Conservation (phyloP, 2,113 vertebrate species). For the Holacanthus passer region DNA sequence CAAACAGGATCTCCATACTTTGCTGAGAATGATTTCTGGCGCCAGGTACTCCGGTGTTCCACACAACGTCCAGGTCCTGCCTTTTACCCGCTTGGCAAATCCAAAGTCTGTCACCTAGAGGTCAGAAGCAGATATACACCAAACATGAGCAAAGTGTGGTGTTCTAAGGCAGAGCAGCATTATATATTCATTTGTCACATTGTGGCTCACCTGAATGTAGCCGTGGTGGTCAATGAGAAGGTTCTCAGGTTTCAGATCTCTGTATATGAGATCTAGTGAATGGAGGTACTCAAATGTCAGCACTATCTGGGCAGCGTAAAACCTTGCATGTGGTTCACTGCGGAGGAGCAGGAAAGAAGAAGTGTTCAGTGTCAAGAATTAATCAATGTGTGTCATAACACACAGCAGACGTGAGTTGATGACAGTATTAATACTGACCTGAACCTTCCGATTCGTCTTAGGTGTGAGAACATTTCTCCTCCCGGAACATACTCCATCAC, state of each 20-base stretch:
- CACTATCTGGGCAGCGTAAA: conserved; percentile 99
- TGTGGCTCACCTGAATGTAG: conserved; percentile 93
- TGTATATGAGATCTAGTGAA: conserved; percentile 99
- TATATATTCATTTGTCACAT: not conserved
- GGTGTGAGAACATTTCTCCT: conserved; percentile 99
- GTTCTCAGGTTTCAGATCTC: conserved; percentile 99
- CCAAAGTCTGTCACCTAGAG: conserved; percentile 97
- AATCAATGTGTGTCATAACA: not conserved
- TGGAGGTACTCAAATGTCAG: conserved; percentile 99
- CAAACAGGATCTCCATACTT: conserved; percentile 82
- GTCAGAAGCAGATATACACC: not conserved
- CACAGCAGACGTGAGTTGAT: not conserved
- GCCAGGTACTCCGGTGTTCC: conserved; percentile 98
- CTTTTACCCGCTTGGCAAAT: conserved; percentile 99
- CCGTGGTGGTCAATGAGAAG: conserved; percentile 99
- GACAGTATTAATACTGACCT: conserved; percentile 84
- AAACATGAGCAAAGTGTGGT: not conserved
- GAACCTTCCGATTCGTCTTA: conserved; percentile 99
- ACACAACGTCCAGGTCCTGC: conserved; percentile 99
- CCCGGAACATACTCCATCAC: conserved; percentile 99
- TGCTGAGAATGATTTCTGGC: conserved; percentile 99
- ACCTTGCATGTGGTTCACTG: conserved; percentile 98
- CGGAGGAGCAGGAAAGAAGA: conserved; percentile 16
- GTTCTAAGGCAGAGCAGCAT: not conserved
- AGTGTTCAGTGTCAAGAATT: no score